Percentiles rank a stretch among this genome's conserved stretches.
Conservation (phyloP, 2,113 vertebrate species). For the Podarcis muralis region DNA sequence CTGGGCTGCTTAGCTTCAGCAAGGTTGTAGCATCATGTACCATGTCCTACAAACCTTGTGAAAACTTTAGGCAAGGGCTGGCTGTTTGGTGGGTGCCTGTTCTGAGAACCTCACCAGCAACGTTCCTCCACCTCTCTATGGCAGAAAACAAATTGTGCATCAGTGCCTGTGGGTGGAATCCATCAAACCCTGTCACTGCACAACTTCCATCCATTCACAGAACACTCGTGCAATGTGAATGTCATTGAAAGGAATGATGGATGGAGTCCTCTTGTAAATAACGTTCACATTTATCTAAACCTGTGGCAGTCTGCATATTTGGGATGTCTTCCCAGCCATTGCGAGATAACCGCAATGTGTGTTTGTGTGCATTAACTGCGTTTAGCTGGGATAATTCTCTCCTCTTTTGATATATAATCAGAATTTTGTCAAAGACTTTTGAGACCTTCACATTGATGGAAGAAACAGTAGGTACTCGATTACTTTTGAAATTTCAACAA, state of each 20-base stretch:
- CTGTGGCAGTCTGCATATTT: constrained; percentile 18
- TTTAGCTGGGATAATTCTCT: not conserved
- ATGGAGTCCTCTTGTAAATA: constrained; percentile 2
- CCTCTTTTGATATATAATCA: constrained; percentile 15
- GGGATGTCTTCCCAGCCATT: not conserved
- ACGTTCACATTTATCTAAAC: constrained; percentile 7
- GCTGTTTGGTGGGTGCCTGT: not conserved
- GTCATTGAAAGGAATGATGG: constrained; percentile 10
- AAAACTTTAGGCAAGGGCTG: not conserved
- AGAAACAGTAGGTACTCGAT: constrained; percentile 36
- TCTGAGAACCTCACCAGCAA: not conserved
- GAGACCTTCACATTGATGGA: constrained; percentile 6
- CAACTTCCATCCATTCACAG: not conserved
- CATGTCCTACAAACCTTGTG: not conserved
- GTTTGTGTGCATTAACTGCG: not conserved
- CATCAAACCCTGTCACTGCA: not conserved
- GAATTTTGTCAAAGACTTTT: constrained; percentile 9
- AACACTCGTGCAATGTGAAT: not conserved
- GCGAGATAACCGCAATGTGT: constrained; percentile 3
- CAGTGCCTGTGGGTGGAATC: not conserved
- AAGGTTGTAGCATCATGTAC: not conserved
- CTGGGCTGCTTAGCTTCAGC: not conserved
- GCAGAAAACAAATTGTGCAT: not conserved
- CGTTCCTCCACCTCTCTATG: too few relatives aligned
- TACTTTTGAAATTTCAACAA: constrained; percentile 23